These are phyloP conservation scores for Melopsittacus undulatus DNA, from an alignment of 2,797 vertebrate genomes.

Conservation along the genomic window DNA sequence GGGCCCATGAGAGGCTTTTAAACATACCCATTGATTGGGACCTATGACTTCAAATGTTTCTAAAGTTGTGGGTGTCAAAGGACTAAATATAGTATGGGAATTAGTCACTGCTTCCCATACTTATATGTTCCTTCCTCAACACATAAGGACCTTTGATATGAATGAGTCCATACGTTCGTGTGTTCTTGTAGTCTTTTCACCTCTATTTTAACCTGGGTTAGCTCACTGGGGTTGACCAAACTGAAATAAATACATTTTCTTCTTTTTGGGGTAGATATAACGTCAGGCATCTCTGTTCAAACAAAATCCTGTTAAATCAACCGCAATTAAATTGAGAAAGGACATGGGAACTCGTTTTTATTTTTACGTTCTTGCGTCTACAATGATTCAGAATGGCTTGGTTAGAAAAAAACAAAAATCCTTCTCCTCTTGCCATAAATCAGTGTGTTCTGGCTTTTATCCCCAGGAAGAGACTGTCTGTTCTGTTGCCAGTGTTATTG, in stretches of 20 bases:
- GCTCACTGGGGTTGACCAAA: not conserved
- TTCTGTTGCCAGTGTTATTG: not conserved
- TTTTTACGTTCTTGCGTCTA: not conserved
- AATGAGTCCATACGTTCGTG: not conserved
- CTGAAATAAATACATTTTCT: not conserved
- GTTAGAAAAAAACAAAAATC: not conserved
- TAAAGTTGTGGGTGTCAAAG: not conserved
- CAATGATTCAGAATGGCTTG: constrained; percentile 2
- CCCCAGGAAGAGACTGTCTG: not conserved
- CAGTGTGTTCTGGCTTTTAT: not conserved
- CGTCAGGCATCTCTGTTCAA: not conserved
- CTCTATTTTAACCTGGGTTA: not conserved
- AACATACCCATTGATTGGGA: not conserved
- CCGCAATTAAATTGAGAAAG: not conserved
- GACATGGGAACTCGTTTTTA: not conserved
- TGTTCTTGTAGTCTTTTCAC: not conserved
- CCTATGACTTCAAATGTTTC: not conserved
- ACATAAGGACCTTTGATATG: not conserved
- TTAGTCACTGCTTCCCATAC: not conserved
- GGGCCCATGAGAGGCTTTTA: not conserved
- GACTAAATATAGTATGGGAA: not conserved
- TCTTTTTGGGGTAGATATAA: not conserved
- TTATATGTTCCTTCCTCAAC: not conserved
- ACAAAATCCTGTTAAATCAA: not conserved
- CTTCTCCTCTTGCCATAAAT: constrained; percentile 17